Conservation (phyloP, 2,797 vertebrate genomes). For the Rhabdomys pumilio region DNA sequence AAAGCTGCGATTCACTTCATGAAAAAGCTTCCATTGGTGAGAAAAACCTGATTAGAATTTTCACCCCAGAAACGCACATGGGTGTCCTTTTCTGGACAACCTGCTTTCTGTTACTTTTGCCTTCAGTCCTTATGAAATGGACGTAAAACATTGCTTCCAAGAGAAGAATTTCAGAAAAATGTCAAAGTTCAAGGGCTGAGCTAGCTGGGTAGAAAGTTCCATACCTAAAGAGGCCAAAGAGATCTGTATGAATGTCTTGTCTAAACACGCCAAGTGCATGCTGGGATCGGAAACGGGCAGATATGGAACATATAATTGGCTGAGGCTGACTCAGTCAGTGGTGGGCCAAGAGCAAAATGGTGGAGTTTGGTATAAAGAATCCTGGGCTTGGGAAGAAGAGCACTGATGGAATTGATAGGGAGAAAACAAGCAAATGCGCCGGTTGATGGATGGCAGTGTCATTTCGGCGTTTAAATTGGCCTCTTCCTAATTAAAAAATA, state of each 20-base stretch:
- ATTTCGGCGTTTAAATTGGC: slow-evolving; percentile 28
- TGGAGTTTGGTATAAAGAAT: neutral
- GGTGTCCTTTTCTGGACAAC: neutral
- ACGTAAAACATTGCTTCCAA: neutral
- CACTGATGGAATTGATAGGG: neutral
- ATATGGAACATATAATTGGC: neutral
- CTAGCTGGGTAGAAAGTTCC: neutral
- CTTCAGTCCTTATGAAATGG: slow-evolving; percentile 10
- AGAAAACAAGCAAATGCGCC: neutral
- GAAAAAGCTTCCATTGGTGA: slow-evolving; percentile 3
- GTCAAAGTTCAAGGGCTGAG: neutral
- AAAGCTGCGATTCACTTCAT: neutral
- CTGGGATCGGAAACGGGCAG: neutral
- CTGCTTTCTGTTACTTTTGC: neutral
- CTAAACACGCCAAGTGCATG: neutral
- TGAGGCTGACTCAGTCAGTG: neutral
- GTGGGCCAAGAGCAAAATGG: neutral
- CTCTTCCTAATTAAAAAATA: neutral
- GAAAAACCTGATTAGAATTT: slow-evolving; percentile 36
- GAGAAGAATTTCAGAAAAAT: neutral
- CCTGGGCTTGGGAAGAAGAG: neutral
- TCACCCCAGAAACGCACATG: neutral
- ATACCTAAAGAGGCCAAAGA: neutral
- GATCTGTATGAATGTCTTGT: neutral
- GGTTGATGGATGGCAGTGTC: neutral